Conservation (phyloP, 2,797 vertebrate genomes). For the Pterois miles region DNA sequence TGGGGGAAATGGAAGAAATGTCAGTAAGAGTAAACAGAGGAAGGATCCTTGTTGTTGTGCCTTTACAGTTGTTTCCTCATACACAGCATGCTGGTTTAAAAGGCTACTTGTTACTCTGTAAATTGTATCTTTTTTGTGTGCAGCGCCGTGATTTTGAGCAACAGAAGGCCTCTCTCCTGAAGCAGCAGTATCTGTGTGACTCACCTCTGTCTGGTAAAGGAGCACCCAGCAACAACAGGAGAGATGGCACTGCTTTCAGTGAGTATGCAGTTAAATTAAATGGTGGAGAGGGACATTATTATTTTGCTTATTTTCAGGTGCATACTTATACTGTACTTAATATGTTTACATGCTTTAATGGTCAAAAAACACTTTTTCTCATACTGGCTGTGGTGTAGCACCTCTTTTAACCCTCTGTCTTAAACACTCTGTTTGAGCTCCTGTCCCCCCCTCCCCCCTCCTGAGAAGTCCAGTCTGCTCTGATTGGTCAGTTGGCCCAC, state of each 20-base stretch:
- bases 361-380: too few relatives aligned
- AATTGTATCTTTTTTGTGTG: not conserved
- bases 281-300: not conserved
- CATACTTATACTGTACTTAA: too few relatives aligned
- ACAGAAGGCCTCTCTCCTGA: conserved; percentile 72
- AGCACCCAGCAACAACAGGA: conserved; percentile 16
- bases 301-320: too few relatives aligned
- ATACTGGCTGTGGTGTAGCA: too few relatives aligned
- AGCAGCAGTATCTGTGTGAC: conserved; percentile 74
- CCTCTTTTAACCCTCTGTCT: too few relatives aligned
- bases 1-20: not conserved
- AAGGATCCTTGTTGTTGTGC: not conserved
- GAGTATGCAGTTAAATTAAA: conserved; percentile 33
- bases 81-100: not conserved
- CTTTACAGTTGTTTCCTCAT: not conserved
- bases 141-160: conserved; percentile 81
- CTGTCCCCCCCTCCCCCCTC: too few relatives aligned
- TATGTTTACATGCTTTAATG: too few relatives aligned
- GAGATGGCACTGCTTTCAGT: conserved; percentile 64
- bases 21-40: not conserved
- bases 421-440: too few relatives aligned
- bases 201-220: conserved; percentile 51
- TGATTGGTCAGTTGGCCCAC: not conserved
- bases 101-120: not conserved
- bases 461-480: too few relatives aligned